Evolutionary conservation across 2,113 vertebrate genomes (phyloP), one percentile per base, ranked within the genome.

Genomic region (Chaetodon trifascialis): DNA sequence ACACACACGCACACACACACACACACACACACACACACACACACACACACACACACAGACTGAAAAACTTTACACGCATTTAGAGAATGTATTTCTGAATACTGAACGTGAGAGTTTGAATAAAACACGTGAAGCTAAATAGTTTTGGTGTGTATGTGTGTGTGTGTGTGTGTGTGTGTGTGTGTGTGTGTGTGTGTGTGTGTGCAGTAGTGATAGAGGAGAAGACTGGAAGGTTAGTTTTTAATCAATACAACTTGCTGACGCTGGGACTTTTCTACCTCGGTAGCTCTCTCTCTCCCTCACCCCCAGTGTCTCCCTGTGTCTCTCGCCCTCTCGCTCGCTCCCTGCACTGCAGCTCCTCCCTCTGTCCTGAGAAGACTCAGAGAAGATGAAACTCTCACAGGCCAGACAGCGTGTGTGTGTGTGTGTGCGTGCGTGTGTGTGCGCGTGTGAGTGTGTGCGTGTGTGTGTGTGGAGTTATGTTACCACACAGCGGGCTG

Each of bases 231-330:
- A 98, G 97, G 97, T 98, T 98, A 97, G 96, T 98, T 98, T 99
- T 98, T 98, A 99, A 99, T 99, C 97, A 98, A 99, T 99, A 98
- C 96, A 98, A 99, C 95, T 96, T 97, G 98, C 98, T 99, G 98
- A 99, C 97, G 97, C 95, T 1, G 91, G 79, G 95, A 96, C 95
- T 98, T 99, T 94, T 96, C 95, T 90, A 72, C 88, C 94, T 94
- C 95, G 79, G 96, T 97, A 95, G 95, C 96, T 96, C 96, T 95
- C 91, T 64, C 82, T 19, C 85, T 78, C 79, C 91, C 94, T 96
- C 95, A 95, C 93, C 19, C 58, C 55, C 21, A 8, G 42, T 82
- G 76, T 84, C 73, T 76, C 70, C 58, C 5, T 3, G 10, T 87
- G 86, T 90, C 80, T 85, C 87, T 84, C 81, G 89, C 86, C 68